Base-by-base conservation (phyloP, 2,113 vertebrate genomes). In the Varanus komodoensis region DNA sequence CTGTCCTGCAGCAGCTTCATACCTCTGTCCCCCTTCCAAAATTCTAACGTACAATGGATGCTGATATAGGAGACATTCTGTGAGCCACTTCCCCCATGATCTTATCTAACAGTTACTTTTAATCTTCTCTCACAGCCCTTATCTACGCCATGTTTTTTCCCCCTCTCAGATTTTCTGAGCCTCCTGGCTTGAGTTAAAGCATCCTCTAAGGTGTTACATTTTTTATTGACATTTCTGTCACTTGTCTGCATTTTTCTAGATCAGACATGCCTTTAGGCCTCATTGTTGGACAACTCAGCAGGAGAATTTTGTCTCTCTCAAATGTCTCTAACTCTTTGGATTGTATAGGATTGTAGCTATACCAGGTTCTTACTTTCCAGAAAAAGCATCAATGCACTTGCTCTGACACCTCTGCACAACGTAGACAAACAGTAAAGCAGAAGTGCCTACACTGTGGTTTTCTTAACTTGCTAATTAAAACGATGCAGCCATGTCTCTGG, bases 161-260 rank as follows among this genome's bases (percentile, higher is more conserved):
- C 2, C 9, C 48, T 1, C 80, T 67, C 27, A 84, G 80, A 32
- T 68, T 78, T 83, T 78, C 54, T 77, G 27, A 23, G 27, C 75
- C 27, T 77, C 19, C 32, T 84, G 71, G 7, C 57, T 67, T 84
- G 27, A 34, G 34, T 61, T 67, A 67, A 84, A 84, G 50, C 38
- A 64, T 74, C 23, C 38, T 84, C 27, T 29, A 77, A 34, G 27
- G 81, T 52, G 71, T 78, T 48, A 67, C 44, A 78, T 50, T 82
- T 73, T 27, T 67, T 78, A 64, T 87, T 54, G 86, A 64, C 74
- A 64, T 64, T 38, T 78, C 23, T 87, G 74, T 71, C 74, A 79
- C 74, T 25, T 32, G 23, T 71, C 25, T 48, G 9, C 54, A 77
- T 89, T 87, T 86, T 3, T 34, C 57, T 64, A 84, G 54, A 74